Percentiles rank a stretch among this genome's conserved stretches.
Conservation (phyloP, 2,888 invertebrate species). For the Tolmerus cingulatus region DNA sequence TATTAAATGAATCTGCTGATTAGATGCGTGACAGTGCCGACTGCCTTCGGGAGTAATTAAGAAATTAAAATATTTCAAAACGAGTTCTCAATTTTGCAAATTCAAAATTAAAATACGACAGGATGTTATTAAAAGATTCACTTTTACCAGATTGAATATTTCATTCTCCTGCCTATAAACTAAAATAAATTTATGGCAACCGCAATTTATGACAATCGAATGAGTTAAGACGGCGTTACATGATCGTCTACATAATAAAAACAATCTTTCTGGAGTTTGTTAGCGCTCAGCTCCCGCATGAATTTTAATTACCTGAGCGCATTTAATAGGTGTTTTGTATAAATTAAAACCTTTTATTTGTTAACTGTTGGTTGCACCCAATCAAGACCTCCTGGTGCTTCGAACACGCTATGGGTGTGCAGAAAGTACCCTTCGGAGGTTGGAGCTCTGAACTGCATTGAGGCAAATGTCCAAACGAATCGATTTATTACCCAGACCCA, state of each 20-base stretch:
- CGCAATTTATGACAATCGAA: neutral
- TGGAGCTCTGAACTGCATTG: neutral
- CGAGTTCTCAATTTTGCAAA: neutral
- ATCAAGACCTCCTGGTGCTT: neutral
- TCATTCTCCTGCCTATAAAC: neutral
- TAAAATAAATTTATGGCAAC: neutral
- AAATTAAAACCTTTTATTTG: constrained; percentile 9
- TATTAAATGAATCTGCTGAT: neutral
- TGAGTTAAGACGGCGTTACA: neutral
- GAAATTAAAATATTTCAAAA: neutral
- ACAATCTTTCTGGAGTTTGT: neutral
- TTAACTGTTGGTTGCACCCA: neutral
- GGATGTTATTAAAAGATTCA: neutral
- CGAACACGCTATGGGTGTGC: neutral
- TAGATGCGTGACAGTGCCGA: neutral
- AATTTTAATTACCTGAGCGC: neutral
- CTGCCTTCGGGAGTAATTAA: neutral
- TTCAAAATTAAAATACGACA: neutral
- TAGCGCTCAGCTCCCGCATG: neutral
- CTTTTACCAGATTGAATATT: neutral
- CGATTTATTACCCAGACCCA: neutral
- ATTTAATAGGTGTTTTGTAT: constrained; percentile 9
- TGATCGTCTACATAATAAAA: neutral
- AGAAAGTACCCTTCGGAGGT: neutral
- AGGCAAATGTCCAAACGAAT: neutral